A percentile compares a stretch with the other conserved stretches of the same genome.
Conservation (phyloP, 2,113 vertebrate genomes). For the Solea senegalensis region DNA sequence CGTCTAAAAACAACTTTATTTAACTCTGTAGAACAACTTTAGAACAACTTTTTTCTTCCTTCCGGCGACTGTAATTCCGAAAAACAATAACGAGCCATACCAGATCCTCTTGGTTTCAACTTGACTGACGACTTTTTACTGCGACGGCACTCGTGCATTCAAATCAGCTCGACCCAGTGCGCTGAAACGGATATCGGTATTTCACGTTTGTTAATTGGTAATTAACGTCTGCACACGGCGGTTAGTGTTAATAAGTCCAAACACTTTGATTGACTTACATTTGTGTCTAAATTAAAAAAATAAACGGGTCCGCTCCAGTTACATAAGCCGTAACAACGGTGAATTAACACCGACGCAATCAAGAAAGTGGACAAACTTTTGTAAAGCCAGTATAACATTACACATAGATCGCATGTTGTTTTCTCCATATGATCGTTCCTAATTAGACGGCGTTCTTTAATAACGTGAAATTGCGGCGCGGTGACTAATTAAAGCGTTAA, state of each 20-base stretch:
- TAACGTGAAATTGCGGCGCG: conserved; percentile 55
- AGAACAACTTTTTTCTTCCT: background rate
- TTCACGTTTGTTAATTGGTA: conserved; percentile 47
- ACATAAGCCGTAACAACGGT: conserved; percentile 3
- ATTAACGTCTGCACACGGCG: conserved; percentile 53
- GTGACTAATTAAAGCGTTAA: conserved; percentile 78
- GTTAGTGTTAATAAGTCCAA: conserved; percentile 45
- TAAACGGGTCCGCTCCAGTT: conserved; percentile 1
- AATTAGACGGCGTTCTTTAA: conserved; percentile 66
- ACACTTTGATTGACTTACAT: conserved; percentile 46
- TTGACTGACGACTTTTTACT: conserved; percentile 29
- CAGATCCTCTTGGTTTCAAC: background rate
- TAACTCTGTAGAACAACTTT: too few species aligned
- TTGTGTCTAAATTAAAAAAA: conserved; percentile 3
- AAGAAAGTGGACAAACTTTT: conserved; percentile 49
- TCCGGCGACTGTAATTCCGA: conserved; percentile 5
- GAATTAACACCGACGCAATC: conserved; percentile 54
- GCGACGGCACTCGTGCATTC: background rate
- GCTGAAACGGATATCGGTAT: conserved; percentile 11
- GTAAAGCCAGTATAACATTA: conserved; percentile 20
- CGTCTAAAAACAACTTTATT: too few species aligned
- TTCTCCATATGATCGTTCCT: conserved; percentile 64
- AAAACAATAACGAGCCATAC: conserved; percentile 8
- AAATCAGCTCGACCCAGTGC: conserved; percentile 3
- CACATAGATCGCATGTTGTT: conserved; percentile 21